phyloP scores from a whole-genome alignment of 2,113 vertebrate species.

The Theropithecus gelada region DNA sequence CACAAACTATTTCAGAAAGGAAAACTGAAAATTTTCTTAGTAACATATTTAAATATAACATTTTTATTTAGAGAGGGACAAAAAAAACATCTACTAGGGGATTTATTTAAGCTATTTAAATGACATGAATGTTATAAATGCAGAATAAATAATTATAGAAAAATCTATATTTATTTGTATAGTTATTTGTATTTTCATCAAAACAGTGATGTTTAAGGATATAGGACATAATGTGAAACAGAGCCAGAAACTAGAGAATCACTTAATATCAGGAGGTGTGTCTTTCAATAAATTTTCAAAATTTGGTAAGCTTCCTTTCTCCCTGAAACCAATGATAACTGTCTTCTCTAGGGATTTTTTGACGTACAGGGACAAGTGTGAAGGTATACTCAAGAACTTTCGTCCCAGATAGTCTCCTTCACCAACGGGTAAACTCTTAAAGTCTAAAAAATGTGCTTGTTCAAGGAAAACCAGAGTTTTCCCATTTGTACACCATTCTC shows the following conservation, averaged over 20 bases:
- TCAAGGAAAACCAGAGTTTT: neutral
- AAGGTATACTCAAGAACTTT: neutral
- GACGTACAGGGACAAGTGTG: neutral
- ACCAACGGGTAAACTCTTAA: neutral
- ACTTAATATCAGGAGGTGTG: neutral
- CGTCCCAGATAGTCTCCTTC: neutral
- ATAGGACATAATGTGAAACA: neutral
- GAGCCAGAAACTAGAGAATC: neutral
- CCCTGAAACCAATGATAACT: neutral
- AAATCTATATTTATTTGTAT: neutral
- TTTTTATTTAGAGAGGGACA: neutral
- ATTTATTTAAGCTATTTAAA: neutral
- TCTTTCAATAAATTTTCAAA: neutral
- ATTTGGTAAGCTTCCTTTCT: neutral
- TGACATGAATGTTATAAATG: neutral
- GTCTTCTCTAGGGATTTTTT: neutral
- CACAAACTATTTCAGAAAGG: constrained; percentile 4
- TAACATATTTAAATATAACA: neutral
- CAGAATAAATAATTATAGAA: neutral
- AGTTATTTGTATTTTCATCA: neutral
- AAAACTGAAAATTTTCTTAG: constrained; percentile 9
- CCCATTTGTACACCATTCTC: neutral
- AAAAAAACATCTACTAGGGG: neutral
- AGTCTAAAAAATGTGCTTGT: neutral
- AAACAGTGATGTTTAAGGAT: neutral